Base-by-base conservation (phyloP, 2,888 invertebrate genomes). In the Atrina japonica region DNA sequence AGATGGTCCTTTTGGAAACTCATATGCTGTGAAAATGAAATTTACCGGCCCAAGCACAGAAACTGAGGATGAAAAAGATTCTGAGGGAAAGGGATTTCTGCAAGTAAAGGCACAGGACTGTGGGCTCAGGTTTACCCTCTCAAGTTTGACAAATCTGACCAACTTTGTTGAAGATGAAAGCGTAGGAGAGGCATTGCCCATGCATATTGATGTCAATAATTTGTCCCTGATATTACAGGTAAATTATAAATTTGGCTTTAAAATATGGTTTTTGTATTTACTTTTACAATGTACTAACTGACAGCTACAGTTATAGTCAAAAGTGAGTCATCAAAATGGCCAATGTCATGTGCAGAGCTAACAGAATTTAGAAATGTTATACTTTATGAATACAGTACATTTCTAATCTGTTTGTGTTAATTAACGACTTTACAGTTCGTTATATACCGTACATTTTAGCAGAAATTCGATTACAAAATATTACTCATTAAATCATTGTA, bases 121-220 rank as follows among this genome's bases (percentile, higher is more conserved):
- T 67, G 76, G 75, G n/a, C 69, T 84, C 50, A 86, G 75, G 73
- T 86, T 86, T 77, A 87, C 83, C 45, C 89, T 77, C 87, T 96
- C 95, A 87, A 95, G 96, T 0, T 93, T 96, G 0, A 93, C 94
- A 41, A 96, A 95, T 14, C 91, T 97, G 16, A 93, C 94, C 0
- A 97, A 96, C 90, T 93, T 97, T 76, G 92, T 95, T 0, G 97
- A 97, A 88, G 97, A 97, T 90, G 97, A 97, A 91, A 93, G 40
- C 43, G 92, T 95, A 27, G 93, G 94, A 1, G 93, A 94, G 66
- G 95, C 96, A 0, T 93, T 97, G 91, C 96, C 97, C 3, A 92
- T 96, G 85, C 94, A 76, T 25, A 49, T 86, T 7, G 75, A 79
- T 27, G 68, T 85, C n/a, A 63, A 63, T 5, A 76, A 85, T 67